Base-by-base conservation (phyloP, 1,140 invertebrate species). In the Diuraphis noxia region DNA sequence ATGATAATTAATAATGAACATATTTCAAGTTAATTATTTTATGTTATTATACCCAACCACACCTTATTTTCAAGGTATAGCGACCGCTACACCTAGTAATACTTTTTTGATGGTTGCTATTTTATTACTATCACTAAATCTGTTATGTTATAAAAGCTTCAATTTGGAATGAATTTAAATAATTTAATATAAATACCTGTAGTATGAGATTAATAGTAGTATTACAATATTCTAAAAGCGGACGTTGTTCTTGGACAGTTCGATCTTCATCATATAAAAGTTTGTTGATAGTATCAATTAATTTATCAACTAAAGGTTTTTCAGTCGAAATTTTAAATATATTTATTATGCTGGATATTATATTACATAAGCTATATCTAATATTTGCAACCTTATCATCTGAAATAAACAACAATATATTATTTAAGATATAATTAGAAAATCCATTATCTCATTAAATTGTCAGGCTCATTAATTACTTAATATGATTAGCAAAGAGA, bases 331-430 rank as follows among this genome's bases (percentile, higher is more conserved):
- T 30, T 9, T 77, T 81, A 82, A 91, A 49, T 49, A 91, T 91
- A n/a, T 82, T 82, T 40, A 91, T 46, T 81, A 91, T 38, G 3
- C 13, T 91, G 21, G 89, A 3, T 43, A 91, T 91, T n/a, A 91
- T 91, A 77, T 46, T 38, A 49, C 89, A 91, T 52, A 91, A 82
- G 34, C 89, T 46, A n/a, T 82, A 91, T 40, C 77, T 91, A 25
- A 91, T 7, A 81, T 81, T 91, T 79, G 41, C 43, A 1, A 81
- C 77, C 38, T 91, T 79, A 81, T 91, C 89, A 91, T 91, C 89
- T 91, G 43, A 46, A 89, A 89, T 34, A 63, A 52, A 49, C 25
- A 49, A 46, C 7, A 86, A 38, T 25, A 38, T 25, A 86, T 10
- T 25, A 38, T 36, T 52, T 23, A 52, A 0, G 40, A 43, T 84